A percentile compares a stretch with the other conserved stretches of the same genome.
phyloP scores from a whole-genome alignment of 2,888 invertebrate genomes.

The Hypomecis punctinalis region DNA sequence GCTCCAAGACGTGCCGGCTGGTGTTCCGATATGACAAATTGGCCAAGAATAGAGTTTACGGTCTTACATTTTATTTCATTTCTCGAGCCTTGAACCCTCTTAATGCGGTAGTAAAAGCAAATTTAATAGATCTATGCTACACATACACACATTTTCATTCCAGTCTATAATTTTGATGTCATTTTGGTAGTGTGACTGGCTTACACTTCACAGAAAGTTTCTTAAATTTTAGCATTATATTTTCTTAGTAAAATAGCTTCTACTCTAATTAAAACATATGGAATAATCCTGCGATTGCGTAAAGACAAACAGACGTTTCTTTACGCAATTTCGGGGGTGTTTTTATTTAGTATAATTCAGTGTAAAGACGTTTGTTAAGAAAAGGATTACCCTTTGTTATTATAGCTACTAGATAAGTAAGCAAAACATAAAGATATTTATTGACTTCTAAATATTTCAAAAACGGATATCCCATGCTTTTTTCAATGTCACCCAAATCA shows the following conservation, averaged over 20 bases:
- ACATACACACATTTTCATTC: conserved; percentile 8
- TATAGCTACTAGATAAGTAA: too few species aligned
- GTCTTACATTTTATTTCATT: conserved; percentile 30
- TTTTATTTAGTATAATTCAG: too few species aligned
- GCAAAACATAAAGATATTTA: too few species aligned
- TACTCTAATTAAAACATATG: too few species aligned
- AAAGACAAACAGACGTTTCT: too few species aligned
- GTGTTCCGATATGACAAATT: conserved; percentile 45
- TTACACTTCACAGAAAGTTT: background rate
- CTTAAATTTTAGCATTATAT: too few species aligned
- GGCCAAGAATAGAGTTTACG: conserved; percentile 42
- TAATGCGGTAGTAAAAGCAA: conserved; percentile 22
- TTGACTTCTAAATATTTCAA: conserved; percentile 1
- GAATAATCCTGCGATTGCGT: too few species aligned
- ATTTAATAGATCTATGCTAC: conserved; percentile 7
- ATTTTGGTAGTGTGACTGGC: background rate
- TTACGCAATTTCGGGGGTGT: too few species aligned
- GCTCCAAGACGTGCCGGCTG: conserved; percentile 30
- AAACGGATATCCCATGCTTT: conserved; percentile 52
- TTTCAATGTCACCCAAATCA: conserved; percentile 76
- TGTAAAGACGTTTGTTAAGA: too few species aligned
- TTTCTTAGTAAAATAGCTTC: too few species aligned
- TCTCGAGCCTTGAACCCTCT: conserved; percentile 38
- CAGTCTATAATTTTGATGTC: background rate
- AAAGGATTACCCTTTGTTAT: too few species aligned